A percentile compares a stretch with the other conserved stretches of the same genome.
phyloP scores from a whole-genome alignment of 2,113 vertebrate genomes.

The Paracanthobrama guichenoti region DNA sequence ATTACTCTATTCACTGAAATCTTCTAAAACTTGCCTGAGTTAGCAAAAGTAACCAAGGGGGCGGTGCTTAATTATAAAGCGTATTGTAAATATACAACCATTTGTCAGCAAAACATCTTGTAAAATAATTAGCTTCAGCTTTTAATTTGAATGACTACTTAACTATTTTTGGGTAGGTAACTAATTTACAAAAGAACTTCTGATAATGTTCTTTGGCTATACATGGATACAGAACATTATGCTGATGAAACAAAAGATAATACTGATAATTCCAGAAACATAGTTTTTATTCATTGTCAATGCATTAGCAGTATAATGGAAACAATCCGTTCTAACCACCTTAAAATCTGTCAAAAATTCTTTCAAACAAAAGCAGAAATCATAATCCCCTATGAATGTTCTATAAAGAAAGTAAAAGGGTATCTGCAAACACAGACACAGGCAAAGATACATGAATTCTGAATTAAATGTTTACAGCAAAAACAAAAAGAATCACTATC shows the following conservation, averaged over 20 bases:
- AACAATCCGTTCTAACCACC: constrained; percentile 34
- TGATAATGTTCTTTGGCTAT: background rate
- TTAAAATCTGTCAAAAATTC: constrained; percentile 19
- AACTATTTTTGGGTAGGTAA: background rate
- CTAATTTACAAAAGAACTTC: background rate
- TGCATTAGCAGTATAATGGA: constrained; percentile 46
- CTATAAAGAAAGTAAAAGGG: constrained; percentile 39
- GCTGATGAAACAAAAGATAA: background rate
- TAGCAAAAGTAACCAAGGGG: background rate
- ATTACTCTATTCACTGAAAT: too few relatives aligned
- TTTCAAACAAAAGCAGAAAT: constrained; percentile 35
- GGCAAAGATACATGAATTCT: constrained; percentile 52
- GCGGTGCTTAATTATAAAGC: background rate
- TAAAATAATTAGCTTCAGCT: background rate
- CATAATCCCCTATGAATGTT: constrained; percentile 36
- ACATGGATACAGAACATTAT: background rate
- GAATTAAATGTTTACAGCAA: constrained; percentile 57
- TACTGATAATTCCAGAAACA: constrained; percentile 29
- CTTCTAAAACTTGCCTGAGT: too few relatives aligned
- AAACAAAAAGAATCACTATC: constrained; percentile 52
- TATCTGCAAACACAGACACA: constrained; percentile 45
- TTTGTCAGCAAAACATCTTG: background rate
- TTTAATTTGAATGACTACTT: background rate
- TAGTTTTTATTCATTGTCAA: constrained; percentile 47
- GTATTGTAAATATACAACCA: too few relatives aligned